A percentile compares a stretch with the other conserved stretches of the same genome.
phyloP scores from a whole-genome alignment of 30 jellyfish, hydroid and myxozoan species.

The Cassiopea andromeda region DNA sequence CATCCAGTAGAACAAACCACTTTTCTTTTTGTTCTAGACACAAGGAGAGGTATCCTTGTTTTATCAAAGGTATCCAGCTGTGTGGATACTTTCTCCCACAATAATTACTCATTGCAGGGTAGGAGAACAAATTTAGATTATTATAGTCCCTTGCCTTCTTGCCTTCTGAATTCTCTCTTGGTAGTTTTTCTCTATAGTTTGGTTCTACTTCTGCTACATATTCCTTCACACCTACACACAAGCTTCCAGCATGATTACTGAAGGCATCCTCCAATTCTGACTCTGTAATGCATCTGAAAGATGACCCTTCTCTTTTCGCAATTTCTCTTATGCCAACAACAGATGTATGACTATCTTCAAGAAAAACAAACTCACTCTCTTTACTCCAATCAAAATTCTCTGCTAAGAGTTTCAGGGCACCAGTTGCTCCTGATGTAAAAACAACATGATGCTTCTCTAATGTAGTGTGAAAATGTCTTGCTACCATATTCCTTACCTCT shows the following conservation, averaged over 20 bases:
- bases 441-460: slow-evolving; percentile 63
- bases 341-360: slow-evolving; percentile 71
- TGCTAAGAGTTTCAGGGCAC: slow-evolving; percentile 55
- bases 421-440: slow-evolving; percentile 77
- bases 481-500: slow-evolving; percentile 53
- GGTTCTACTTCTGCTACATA: not conserved
- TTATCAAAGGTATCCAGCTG: slow-evolving; percentile 28
- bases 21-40: not conserved
- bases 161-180: not conserved
- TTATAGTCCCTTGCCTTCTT: not conserved
- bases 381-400: slow-evolving; percentile 50
- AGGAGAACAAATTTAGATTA: slow-evolving; percentile 17
- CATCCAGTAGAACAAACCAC: slow-evolving; percentile 60
- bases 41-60: slow-evolving; percentile 2
- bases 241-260: not conserved
- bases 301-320: slow-evolving; percentile 32
- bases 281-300: slow-evolving; percentile 34
- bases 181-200: not conserved
- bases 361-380: slow-evolving; percentile 30
- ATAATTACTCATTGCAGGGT: slow-evolving; percentile 76
- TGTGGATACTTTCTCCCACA: slow-evolving; percentile 66
- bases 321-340: slow-evolving; percentile 70
- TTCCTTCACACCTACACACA: not conserved
- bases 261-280: not conserved
- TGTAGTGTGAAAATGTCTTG: slow-evolving; percentile 60